phyloP scores from a whole-genome alignment of 2,113 vertebrate species.

The Lonchura striata region DNA sequence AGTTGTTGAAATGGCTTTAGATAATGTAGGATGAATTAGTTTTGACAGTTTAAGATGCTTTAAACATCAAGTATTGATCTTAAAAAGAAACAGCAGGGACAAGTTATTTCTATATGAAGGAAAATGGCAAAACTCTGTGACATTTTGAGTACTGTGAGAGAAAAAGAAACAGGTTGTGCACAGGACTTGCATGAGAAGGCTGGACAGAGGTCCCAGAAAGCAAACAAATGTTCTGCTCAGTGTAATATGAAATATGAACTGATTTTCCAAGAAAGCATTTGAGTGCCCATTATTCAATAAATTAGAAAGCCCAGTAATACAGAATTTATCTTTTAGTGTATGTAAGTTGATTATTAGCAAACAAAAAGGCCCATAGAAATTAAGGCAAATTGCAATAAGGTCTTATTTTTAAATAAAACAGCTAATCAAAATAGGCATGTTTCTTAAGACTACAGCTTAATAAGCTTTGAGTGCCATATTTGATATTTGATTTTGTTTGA shows the following conservation, averaged over 20 bases:
- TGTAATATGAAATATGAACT: background rate
- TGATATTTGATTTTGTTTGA: background rate
- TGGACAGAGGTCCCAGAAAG: background rate
- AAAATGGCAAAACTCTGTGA: background rate
- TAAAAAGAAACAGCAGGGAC: background rate
- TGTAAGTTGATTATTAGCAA: background rate
- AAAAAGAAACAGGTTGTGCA: background rate
- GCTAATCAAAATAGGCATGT: too few relatives aligned
- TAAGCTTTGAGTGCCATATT: background rate
- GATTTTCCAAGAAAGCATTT: background rate
- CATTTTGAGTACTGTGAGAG: background rate
- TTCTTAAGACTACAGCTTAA: too few relatives aligned
- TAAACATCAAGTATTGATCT: background rate
- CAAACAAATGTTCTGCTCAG: background rate
- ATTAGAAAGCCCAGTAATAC: background rate
- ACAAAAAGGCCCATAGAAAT: background rate
- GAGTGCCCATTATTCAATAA: background rate
- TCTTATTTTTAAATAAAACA: background rate
- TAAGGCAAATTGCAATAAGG: background rate
- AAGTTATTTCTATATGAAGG: background rate
- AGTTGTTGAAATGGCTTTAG: background rate
- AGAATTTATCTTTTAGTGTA: background rate
- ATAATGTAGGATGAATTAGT: background rate
- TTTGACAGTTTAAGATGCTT: background rate
- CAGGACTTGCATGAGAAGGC: background rate